Base-by-base conservation (phyloP, 1,140 invertebrate species). In the Octopus sinensis region DNA sequence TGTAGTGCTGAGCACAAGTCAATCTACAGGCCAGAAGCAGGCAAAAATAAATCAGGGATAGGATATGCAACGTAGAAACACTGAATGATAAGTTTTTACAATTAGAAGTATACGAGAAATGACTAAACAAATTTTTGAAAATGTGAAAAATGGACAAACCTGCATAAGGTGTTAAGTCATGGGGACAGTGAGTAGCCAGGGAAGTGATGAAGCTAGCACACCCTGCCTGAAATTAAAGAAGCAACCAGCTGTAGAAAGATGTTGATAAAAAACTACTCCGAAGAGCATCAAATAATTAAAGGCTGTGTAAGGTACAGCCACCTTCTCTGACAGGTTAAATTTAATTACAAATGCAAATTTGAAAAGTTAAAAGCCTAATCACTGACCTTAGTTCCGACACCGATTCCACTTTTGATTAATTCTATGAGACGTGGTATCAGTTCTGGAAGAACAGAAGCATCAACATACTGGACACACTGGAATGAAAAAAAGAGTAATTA, bases 141-240 rank as follows among this genome's bases (percentile, higher is more conserved):
- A 73, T 9, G 17, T n/a, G 30, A 13, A 62, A 73, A 30, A 75
- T 23, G 13, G 54, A 62, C 82, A 86, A 88, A 93, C 94, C 93
- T 84, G 93, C 90, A 88, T 93, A 93, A 51, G 93, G 93, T 83
- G 93, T 92, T 23, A 95, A 88, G 83, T 94, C 93, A 80, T 91
- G 85, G 82, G 92, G 90, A 84, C 92, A 91, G 78, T 92, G 92
- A 78, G 93, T 92, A 23, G 94, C 93, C 6, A 96, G 91, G 75
- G 96, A 92, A 17, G 94, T 93, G 7, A 97, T 91, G 90, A 97
- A 96, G 91, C 96, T 95, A 4, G 95, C 94, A 88, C 95, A 95
- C 0, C 95, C 95, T 62, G 96, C 94, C 90, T 91, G 83, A 52
- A 88, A 86, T 78, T 78, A 17, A 84, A 23, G 17, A 62, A 62